phyloP scores from a whole-genome alignment of 2,113 vertebrate genomes.

The Chionomys nivalis region DNA sequence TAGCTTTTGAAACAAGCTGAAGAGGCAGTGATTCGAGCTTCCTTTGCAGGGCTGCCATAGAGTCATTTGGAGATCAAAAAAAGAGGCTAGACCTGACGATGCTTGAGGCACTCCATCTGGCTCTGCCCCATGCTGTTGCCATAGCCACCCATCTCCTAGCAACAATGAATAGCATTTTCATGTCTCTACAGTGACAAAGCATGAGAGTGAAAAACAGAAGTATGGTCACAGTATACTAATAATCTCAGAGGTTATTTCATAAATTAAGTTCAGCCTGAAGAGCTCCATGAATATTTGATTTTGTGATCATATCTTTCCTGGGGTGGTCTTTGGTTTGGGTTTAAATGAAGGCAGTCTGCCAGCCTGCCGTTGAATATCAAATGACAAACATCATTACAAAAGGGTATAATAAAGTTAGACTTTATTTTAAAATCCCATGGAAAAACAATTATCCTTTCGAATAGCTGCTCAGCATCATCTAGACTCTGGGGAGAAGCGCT shows the following conservation, averaged over 20 bases:
- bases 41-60: background rate
- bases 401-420: background rate
- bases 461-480: constrained; percentile 9
- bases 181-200: constrained; percentile 67
- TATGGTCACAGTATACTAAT: constrained; percentile 33
- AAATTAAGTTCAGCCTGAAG: background rate
- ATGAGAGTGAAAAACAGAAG: constrained; percentile 35
- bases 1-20: constrained; percentile 61
- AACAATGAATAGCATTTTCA: constrained; percentile 70
- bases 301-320: background rate
- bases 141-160: constrained; percentile 82
- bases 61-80: constrained; percentile 73
- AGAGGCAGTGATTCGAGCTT: constrained; percentile 46
- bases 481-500: background rate
- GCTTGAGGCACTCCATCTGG: constrained; percentile 69
- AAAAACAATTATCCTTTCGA: constrained; percentile 30
- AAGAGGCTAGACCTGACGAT: constrained; percentile 34
- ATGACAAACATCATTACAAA: background rate
- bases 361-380: constrained; percentile 4
- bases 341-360: background rate
- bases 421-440: constrained; percentile 32
- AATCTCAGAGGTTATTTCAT: constrained; percentile 36
- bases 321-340: constrained; percentile 2
- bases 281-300: background rate
- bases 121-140: constrained; percentile 74